These are phyloP conservation scores for Tenebrio molitor DNA, from an alignment of 1,140 invertebrate species.

Conservation along the genomic window DNA sequence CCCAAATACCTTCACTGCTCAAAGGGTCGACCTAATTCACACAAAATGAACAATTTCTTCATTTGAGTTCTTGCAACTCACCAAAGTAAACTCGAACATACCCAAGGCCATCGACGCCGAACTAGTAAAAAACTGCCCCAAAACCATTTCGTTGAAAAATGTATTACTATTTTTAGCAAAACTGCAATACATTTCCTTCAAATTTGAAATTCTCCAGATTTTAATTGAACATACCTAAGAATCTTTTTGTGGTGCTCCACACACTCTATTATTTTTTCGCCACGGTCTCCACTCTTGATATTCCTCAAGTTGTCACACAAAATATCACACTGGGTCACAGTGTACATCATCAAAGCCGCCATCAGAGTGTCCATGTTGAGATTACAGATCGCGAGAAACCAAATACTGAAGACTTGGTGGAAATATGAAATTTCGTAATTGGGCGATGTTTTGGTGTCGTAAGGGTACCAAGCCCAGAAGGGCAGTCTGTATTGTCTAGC, in stretches of 20 bases:
- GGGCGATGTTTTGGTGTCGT: not conserved
- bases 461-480: constrained; percentile 12
- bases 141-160: too few relatives aligned
- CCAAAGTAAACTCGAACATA: not conserved
- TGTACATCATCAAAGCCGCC: not conserved
- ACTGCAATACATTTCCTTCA: not conserved
- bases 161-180: not conserved
- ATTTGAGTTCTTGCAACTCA: not conserved
- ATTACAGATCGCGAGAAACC: not conserved
- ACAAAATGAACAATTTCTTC: not conserved
- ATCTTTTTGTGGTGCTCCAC: not conserved
- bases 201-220: not conserved
- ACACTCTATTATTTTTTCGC: not conserved
- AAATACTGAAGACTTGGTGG: not conserved
- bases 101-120: not conserved
- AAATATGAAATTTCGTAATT: not conserved
- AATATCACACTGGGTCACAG: not conserved
- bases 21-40: not conserved
- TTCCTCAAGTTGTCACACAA: not conserved
- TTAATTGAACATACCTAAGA: not conserved
- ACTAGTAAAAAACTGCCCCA: not conserved
- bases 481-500: not conserved
- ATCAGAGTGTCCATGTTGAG: not conserved
- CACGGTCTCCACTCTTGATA: not conserved
- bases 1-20: not conserved